Evolutionary conservation across 2,888 invertebrate species (phyloP), one percentile per base, ranked within the genome.

Genomic region (Melanostoma scalare): DNA sequence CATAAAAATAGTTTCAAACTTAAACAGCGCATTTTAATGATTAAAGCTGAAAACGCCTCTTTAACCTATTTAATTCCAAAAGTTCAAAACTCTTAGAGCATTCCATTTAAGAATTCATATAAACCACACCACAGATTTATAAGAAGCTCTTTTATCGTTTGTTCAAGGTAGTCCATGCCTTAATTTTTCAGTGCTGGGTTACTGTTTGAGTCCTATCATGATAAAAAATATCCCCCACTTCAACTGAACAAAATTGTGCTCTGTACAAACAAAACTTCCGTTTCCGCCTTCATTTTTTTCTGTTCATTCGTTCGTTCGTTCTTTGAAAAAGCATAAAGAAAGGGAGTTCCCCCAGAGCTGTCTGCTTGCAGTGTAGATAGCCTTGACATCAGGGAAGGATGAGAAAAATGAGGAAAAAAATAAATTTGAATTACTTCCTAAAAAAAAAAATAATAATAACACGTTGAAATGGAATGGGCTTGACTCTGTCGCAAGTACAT

Each of bases 191-290:
- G 46, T 20, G 10, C 46, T 48, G 6, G 20, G 46, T 48, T 20
- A 48, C 46, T 48, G 4, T 48, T 48, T 6, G 20, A 48, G 46
- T 48, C 46, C 46, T 48, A 48, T 48, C 46, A 48, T 48, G 46
- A 48, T 20, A 20, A 48, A 20, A 20, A 20, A 20, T 20, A 20
- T 20, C 20, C 46, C 46, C 46, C 46, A 48, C 46, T 48, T 48
- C 46, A 48, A 8, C 46, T 48, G 46, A 48, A 48, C 46, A 20
- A 20, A 48, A 48, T 48, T 48, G 46, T 48, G 46, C 46, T 10
- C 46, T 48, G 20, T 20, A 20, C 46, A 48, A 48, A 48, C 46
- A 48, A 48, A 48, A 48, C 46, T 48, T 48, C 46, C 46, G 46
- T 48, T 48, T 48, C 46, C 46, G 20, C 20, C 46, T 48, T 10